Evolutionary conservation across 2,113 vertebrate species (phyloP), one percentile per base, ranked within the genome.

Genomic region (Egretta garzetta): DNA sequence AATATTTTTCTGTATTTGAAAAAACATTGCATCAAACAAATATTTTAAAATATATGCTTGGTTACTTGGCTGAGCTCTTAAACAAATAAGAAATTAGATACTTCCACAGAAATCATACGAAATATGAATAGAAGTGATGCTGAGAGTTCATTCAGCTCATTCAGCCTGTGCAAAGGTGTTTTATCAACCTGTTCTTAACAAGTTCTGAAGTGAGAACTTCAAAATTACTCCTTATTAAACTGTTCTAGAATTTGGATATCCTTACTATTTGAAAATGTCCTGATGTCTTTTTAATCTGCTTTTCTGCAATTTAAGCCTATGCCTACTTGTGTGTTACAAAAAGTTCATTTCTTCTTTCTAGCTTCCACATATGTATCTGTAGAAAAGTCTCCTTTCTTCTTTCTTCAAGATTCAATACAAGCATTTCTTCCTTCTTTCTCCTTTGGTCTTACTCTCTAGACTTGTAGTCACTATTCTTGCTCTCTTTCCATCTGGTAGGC

Each of bases 111-210:
- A 88, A 50, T 55, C 15, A 12, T 20, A 50, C 70, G 11, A 71
- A 39, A 21, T 60, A 26, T 0, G 1, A 84, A 64, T 9, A 70
- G 32, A 33, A 41, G 14, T 32, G 15, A 50, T 1, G 0, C 4
- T 41, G 19, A 59, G 33, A 64, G 32, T 32, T 74, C 32, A 37
- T 64, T 90, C 5, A 8, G 15, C 27, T 49, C 12, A 27, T 79
- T 58, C 47, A 41, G 8, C 12, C 23, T 53, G 14, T 83, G 41
- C 7, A 63, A n/a, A 74, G 9, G 49, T 30, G 4, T n/a, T 79
- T 82, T 74, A 68, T 37, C 43, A 79, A 6, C 8, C 14, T 49
- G 2, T 49, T 74, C 41, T 79, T 35, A 79, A 53, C 16, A 62
- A 22, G 22, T 33, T n/a, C 37, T 70, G 30, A 37, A 73, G 17